Evolutionary conservation across 2,113 vertebrate species (phyloP).

Genomic region (Siphamia tubifer): DNA sequence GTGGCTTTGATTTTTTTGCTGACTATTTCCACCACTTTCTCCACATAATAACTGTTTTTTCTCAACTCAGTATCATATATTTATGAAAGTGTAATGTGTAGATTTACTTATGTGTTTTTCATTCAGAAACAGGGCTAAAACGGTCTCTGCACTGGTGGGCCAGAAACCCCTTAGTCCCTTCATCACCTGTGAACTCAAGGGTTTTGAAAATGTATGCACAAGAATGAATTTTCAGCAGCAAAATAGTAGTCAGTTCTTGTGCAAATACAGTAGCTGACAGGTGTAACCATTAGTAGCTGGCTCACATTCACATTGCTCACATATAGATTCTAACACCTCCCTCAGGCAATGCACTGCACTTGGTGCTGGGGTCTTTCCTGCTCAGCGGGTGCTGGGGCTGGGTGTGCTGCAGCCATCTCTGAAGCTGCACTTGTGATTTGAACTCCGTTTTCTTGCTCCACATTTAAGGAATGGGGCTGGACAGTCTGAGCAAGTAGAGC

Average conservation of each 20-base stretch:
- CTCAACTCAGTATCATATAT: not conserved
- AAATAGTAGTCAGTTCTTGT: not conserved
- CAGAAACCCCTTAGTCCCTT: not conserved
- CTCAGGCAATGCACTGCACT: constrained; percentile 4
- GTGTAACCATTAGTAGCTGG: not conserved
- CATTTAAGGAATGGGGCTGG: not conserved
- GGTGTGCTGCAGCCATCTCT: not conserved
- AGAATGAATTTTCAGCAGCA: not conserved
- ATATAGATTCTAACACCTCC: not conserved
- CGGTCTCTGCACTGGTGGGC: not conserved
- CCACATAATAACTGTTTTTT: not conserved
- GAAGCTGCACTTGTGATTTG: not conserved
- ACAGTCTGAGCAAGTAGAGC: constrained; percentile 24
- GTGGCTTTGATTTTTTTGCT: not conserved
- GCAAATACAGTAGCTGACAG: not conserved
- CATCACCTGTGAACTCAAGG: not conserved
- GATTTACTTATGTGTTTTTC: not conserved
- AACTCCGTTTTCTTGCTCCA: not conserved
- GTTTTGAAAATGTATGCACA: not conserved
- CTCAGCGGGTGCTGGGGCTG: not conserved
- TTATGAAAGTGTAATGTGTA: not conserved
- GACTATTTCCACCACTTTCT: constrained; percentile 4
- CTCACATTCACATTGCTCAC: not conserved
- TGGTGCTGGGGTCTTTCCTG: not conserved
- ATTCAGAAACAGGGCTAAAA: too few relatives aligned